Evolutionary conservation across 1,140 invertebrate species (phyloP).

Genomic region (Listronotus bonariensis): DNA sequence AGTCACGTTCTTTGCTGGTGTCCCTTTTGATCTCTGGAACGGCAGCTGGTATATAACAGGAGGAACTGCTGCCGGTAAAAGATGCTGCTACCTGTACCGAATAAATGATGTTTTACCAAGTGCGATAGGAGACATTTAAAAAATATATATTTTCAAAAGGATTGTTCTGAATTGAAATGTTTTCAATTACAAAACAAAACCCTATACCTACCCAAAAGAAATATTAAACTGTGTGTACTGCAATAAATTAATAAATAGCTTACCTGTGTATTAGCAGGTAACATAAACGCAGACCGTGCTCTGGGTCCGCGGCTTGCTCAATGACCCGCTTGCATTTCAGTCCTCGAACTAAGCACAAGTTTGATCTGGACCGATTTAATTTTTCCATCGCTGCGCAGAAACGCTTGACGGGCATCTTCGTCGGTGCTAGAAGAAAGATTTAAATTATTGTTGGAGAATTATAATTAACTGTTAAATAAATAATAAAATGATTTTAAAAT

Average conservation of each 20-base stretch:
- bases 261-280: slow-evolving; percentile 46
- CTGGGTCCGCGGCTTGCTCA: slow-evolving; percentile 75
- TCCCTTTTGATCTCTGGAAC: slow-evolving; percentile 50
- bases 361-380: slow-evolving; percentile 90
- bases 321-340: slow-evolving; percentile 97
- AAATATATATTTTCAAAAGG: no score
- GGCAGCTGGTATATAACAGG: slow-evolving; percentile 51
- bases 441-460: background rate
- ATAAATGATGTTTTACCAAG: no score
- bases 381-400: slow-evolving; percentile 85
- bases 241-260: no score
- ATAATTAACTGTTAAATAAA: no score
- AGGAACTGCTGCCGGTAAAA: slow-evolving; percentile 54
- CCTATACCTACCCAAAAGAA: no score
- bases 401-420: slow-evolving; percentile 95
- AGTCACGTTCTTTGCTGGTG: slow-evolving; percentile 43
- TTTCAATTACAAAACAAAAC: no score
- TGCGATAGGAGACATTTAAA: no score
- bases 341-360: slow-evolving; percentile 87
- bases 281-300: slow-evolving; percentile 65
- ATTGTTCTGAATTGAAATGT: no score
- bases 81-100: slow-evolving; percentile 31
- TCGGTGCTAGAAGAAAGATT: slow-evolving; percentile 72
- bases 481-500: no score
- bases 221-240: no score